Base-by-base conservation (phyloP, 1,140 invertebrate genomes). In the Mesaphorura yosii region DNA sequence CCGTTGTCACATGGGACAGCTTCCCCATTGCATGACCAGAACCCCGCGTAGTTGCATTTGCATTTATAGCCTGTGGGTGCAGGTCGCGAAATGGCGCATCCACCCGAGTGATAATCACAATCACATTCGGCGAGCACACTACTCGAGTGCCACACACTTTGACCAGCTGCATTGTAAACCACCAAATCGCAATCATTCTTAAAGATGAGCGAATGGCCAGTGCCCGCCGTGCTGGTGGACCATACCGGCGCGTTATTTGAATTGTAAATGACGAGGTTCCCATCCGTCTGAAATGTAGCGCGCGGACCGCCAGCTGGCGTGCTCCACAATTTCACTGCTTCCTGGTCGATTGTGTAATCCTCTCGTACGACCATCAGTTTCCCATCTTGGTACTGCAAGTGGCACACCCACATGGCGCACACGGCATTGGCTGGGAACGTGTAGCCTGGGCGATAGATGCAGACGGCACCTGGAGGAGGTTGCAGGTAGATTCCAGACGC, bases 101-200 rank as follows among this genome's bases (percentile, higher is more conserved):
- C 45, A 12, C 45, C 45, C 5, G 14, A 34, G 19, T 47, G 45
- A 22, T 47, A 47, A 19, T 47, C 45, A 27, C 45, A 47, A 19
- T 47, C 45, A 47, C 45, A 47, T n/a, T 6, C 25, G n/a, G 45
- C 41, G 34, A n/a, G n/a, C n/a, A n/a, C n/a, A n/a, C n/a, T n/a
- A n/a, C n/a, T n/a, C n/a, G n/a, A n/a, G n/a, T n/a, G n/a, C 44
- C 44, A 46, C 6, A 12, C 19, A 7, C 22, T 27, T 6, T 7
- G 7, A 7, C 17, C 23, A 20, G 5, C 5, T 14, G 4, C 28
- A 46, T 46, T 27, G 23, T 46, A 46, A 19, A 46, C 17, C 6
- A 46, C 44, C 12, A 14, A 10, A 25, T 46, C 28, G 7, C 14
- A 7, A 25, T 46, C 44, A 10, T 25, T 27, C 28, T 46, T 22